phyloP scores from a whole-genome alignment of 2,797 vertebrate genomes.

The Telmatherina bonti region DNA sequence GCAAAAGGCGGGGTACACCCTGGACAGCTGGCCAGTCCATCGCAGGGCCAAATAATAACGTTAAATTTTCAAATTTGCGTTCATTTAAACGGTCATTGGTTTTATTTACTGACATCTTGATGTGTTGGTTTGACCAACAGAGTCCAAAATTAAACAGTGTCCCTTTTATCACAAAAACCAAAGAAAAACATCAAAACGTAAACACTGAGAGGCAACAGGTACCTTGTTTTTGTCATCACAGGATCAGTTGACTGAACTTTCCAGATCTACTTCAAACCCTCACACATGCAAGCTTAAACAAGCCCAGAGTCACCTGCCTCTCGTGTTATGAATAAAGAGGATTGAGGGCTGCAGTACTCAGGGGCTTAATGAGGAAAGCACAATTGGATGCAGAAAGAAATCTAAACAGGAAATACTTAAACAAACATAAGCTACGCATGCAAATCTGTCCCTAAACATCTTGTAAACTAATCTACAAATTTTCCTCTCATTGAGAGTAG shows the following conservation, averaged over 20 bases:
- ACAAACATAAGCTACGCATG: conserved; percentile 34
- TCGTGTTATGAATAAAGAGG: conserved; percentile 54
- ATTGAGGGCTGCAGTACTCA: conserved; percentile 41
- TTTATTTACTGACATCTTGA: not conserved
- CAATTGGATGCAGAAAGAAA: conserved; percentile 44
- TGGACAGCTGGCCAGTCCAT: too few relatives aligned
- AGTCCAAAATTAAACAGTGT: not conserved
- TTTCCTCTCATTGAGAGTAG: conserved; percentile 19
- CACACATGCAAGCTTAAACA: conserved; percentile 12
- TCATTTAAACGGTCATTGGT: not conserved
- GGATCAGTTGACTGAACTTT: not conserved
- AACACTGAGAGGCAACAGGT: not conserved
- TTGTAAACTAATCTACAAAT: conserved; percentile 1
- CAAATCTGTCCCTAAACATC: conserved; percentile 15
- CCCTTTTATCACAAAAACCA: not conserved
- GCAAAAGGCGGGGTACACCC: too few relatives aligned
- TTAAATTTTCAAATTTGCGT: not conserved
- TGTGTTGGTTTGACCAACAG: not conserved
- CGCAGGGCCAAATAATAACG: not conserved
- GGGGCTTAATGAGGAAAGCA: conserved; percentile 26
- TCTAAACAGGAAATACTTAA: conserved; percentile 58
- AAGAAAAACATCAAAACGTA: not conserved
- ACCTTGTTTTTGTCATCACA: not conserved
- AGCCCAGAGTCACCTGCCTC: conserved; percentile 58
- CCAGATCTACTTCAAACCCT: not conserved